Percentiles rank a stretch among this genome's conserved stretches.
Conservation (phyloP, 2,797 vertebrate genomes). For the Tangara arthus region DNA sequence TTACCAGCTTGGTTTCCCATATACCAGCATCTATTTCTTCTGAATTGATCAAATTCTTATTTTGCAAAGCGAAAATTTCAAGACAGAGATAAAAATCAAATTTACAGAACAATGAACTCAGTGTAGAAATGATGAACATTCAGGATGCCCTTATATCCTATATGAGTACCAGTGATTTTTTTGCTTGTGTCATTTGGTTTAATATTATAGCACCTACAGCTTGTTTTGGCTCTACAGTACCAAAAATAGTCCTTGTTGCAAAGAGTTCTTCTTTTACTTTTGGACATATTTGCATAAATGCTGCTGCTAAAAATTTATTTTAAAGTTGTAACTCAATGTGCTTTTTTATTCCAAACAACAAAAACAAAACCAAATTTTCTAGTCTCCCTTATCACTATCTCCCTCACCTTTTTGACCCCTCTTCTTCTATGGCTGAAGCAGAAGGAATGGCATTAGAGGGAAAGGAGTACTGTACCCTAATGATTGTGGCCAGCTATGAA, state of each 20-base stretch:
- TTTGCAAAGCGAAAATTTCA: neutral
- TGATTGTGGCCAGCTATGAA: neutral
- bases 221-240: neutral
- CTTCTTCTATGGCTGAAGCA: neutral
- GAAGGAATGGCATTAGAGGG: neutral
- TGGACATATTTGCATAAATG: neutral
- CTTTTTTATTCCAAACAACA: neutral
- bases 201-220: neutral
- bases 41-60: neutral
- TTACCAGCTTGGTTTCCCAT: fast-evolving
- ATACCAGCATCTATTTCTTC: neutral
- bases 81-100: neutral
- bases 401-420: neutral
- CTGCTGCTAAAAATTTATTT: neutral
- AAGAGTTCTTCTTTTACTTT: neutral
- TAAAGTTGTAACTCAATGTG: neutral
- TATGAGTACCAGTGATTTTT: neutral
- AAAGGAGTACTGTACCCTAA: neutral
- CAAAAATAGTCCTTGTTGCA: neutral
- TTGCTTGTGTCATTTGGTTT: neutral
- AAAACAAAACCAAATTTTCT: neutral
- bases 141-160: neutral
- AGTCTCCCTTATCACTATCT: neutral
- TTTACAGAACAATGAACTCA: neutral
- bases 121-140: neutral